Percentiles rank a stretch among this genome's conserved stretches.
Evolutionary conservation across 2,113 vertebrate genomes (phyloP).

Genomic region (Scophthalmus maximus): DNA sequence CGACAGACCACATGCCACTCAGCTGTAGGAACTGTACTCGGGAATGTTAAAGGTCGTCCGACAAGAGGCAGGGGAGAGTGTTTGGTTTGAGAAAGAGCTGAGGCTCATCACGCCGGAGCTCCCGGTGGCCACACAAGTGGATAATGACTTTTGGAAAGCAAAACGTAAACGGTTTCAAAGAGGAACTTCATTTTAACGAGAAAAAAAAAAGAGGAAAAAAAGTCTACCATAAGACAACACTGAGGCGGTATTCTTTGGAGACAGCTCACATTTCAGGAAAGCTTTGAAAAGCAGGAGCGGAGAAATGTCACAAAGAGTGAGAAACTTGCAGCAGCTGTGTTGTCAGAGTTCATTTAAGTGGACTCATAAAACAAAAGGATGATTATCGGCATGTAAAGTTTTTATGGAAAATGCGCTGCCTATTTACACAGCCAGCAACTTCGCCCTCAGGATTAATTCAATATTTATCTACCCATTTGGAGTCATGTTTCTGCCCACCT

Average conservation of each 20-base stretch:
- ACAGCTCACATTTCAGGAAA: not conserved
- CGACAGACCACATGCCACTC: slow-evolving; percentile 59
- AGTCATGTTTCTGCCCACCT: not conserved
- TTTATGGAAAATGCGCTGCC: not conserved
- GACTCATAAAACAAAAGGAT: not conserved
- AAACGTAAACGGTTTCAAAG: slow-evolving; percentile 2
- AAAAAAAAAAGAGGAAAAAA: no score
- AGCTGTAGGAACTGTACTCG: slow-evolving; percentile 29
- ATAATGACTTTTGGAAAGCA: slow-evolving; percentile 45
- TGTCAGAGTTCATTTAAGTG: not conserved
- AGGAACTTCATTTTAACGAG: not conserved
- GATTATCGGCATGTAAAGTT: not conserved
- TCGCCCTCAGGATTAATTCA: no score
- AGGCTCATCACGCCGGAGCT: slow-evolving; percentile 12
- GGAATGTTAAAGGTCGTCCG: slow-evolving; percentile 57
- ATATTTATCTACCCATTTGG: no score
- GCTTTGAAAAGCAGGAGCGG: not conserved
- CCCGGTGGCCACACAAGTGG: slow-evolving; percentile 68
- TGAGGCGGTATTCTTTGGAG: not conserved
- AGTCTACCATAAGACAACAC: slow-evolving; percentile 14
- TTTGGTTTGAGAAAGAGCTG: slow-evolving; percentile 42
- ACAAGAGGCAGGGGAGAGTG: slow-evolving; percentile 31
- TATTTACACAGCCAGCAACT: not conserved
- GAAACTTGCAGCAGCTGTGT: not conserved
- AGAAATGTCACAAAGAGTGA: not conserved